Conservation (phyloP, 2,113 vertebrate species). For the Nothoprocta pentlandii region DNA sequence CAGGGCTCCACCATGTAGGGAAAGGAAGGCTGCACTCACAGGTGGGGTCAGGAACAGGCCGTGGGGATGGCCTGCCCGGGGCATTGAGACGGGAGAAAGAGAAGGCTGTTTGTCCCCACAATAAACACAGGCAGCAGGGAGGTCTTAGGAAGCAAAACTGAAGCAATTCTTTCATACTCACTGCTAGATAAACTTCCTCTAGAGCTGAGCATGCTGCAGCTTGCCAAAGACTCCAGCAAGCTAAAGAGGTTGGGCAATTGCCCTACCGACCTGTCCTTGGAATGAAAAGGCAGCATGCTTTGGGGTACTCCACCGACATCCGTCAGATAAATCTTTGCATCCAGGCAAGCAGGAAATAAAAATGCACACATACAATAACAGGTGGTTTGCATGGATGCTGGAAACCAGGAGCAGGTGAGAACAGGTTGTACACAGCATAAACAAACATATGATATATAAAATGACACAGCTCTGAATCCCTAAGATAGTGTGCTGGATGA, state of each 20-base stretch:
- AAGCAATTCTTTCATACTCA: neutral
- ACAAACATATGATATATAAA: rapidly evolving
- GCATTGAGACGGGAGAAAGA: neutral
- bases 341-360: neutral
- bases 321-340: neutral
- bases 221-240: neutral
- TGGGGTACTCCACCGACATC: neutral
- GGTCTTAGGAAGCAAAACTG: neutral
- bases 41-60: neutral
- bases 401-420: neutral
- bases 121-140: neutral
- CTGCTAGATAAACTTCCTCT: neutral
- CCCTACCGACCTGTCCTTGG: neutral
- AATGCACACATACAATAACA: neutral
- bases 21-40: neutral
- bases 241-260: neutral
- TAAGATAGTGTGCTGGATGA: neutral
- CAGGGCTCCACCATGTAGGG: neutral
- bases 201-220: neutral
- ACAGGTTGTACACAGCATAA: neutral
- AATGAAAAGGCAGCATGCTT: neutral
- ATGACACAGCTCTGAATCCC: neutral
- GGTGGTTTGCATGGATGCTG: neutral
- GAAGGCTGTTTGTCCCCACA: neutral
- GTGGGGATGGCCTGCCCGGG: neutral